Base-by-base conservation (phyloP, 2,888 invertebrate species). In the Liposcelis brunnea region DNA sequence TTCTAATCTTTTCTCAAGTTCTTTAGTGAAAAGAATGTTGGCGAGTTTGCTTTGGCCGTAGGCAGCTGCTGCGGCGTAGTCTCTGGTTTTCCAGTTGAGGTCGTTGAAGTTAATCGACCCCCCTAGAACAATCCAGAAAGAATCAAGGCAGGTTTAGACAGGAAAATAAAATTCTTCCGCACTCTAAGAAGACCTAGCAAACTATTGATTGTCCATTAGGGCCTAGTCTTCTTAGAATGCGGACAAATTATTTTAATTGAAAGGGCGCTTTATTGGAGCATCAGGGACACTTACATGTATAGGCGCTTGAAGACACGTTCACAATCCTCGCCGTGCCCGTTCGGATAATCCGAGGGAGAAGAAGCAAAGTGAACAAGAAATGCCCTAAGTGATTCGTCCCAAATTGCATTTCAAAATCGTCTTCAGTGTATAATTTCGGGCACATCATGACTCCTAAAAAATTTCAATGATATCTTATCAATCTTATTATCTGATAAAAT, bases 321-420 rank as follows among this genome's bases (percentile, higher is more conserved):
- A 26, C 26, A 8, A 26, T 26, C n/a, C 77, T 67, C 8, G 74
- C 69, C 1, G 73, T 70, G 0, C 64, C 61, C 8, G 75, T 73
- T 46, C 61, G 58, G 31, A 69, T 67, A 4, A 85, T 61, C 18
- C 65, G 59, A n/a, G 75, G 75, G 14, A 78, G 53, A 1, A 78
- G 55, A 2, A 77, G 58, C 33, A 74, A 58, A 0, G 76, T 75
- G 1, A 78, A 59, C 7, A 77, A 57, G 47, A 75, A 75, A 51
- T 75, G 77, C 0, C 72, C 75, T 48, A 76, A 63, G 59, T 80
- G 74, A 58, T 80, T 80, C 1, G 74, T 71, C 8, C 74, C 78
- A 10, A 80, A 62, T 49, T 80, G 79, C 45, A 66, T 65, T 59
- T 80, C 80, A 52, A 73, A 72, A 0, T 76, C 78, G 53, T 80